Conservation (phyloP, 2,113 vertebrate species). For the Etia nguti region DNA sequence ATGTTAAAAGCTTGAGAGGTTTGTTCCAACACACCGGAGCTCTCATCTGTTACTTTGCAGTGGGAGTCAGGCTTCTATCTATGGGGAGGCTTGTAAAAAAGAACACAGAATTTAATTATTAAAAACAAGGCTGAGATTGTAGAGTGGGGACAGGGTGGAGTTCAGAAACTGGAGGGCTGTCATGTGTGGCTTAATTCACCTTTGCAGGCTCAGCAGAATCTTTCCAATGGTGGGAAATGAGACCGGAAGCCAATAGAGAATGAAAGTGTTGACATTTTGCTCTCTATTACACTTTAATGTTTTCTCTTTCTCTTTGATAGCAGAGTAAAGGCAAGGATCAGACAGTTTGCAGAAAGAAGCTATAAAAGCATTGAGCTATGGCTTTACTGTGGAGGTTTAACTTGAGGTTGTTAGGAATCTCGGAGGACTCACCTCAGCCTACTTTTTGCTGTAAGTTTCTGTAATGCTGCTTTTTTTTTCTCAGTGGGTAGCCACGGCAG, state of each 20-base stretch:
- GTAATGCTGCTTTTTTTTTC: not conserved
- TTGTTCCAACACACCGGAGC: not conserved
- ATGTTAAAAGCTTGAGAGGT: not conserved
- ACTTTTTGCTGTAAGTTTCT: not conserved
- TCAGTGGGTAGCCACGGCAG: not conserved
- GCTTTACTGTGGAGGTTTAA: not conserved
- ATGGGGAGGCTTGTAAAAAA: not conserved
- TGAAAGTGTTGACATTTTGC: conserved; percentile 48
- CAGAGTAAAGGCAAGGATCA: not conserved
- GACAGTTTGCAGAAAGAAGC: not conserved
- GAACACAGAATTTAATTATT: conserved; percentile 49
- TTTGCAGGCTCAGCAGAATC: conserved; percentile 42
- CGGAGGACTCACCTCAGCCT: not conserved
- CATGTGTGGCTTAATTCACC: conserved; percentile 49
- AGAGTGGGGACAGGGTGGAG: not conserved
- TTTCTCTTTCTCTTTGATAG: conserved; percentile 11
- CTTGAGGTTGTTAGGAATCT: not conserved
- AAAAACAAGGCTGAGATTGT: conserved; percentile 11
- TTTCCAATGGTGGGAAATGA: conserved; percentile 17
- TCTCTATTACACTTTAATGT: conserved; percentile 37
- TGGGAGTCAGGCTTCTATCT: conserved; percentile 3
- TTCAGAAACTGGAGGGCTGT: not conserved
- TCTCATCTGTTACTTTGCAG: conserved; percentile 15
- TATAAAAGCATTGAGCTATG: not conserved
- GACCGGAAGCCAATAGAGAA: conserved; percentile 28